A percentile compares a stretch with the other conserved stretches of the same genome.
Conservation (phyloP, 2,888 invertebrate genomes). For the Pogonocherus hispidulus region DNA sequence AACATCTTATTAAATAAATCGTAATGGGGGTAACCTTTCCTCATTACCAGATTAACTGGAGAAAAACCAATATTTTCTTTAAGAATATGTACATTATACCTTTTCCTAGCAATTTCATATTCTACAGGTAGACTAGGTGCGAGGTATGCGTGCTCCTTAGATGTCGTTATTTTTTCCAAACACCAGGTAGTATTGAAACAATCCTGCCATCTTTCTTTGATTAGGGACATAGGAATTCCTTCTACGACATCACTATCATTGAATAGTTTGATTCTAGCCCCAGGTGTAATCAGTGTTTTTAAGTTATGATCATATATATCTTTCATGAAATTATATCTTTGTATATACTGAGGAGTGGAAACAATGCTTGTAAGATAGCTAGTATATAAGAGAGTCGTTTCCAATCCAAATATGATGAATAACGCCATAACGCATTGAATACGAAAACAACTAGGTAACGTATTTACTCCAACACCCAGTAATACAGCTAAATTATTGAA, state of each 20-base stretch:
- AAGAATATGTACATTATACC: not conserved
- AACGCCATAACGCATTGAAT: constrained; percentile 31
- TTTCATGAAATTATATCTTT: constrained; percentile 25
- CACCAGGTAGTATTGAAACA: not conserved
- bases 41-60: not conserved
- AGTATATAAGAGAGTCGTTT: constrained; percentile 9
- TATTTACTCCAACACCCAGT: constrained; percentile 10
- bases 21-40: not conserved
- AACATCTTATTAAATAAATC: not conserved
- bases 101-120: not conserved
- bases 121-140: not conserved
- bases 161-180: not conserved
- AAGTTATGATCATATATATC: constrained; percentile 36
- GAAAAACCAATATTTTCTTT: not conserved
- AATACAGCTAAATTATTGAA: constrained; percentile 16
- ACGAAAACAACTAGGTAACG: constrained; percentile 17
- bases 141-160: not conserved
- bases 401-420: constrained; percentile 24
- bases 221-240: not conserved
- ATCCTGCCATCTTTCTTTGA: not conserved
- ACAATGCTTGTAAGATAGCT: constrained; percentile 32
- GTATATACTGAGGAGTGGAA: constrained; percentile 17
- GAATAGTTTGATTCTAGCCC: not conserved
- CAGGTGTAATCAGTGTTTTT: constrained; percentile 13
- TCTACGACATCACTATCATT: not conserved